Evolutionary conservation across 1,140 invertebrate genomes (phyloP).

Genomic region (Drosophila sturtevanti): DNA sequence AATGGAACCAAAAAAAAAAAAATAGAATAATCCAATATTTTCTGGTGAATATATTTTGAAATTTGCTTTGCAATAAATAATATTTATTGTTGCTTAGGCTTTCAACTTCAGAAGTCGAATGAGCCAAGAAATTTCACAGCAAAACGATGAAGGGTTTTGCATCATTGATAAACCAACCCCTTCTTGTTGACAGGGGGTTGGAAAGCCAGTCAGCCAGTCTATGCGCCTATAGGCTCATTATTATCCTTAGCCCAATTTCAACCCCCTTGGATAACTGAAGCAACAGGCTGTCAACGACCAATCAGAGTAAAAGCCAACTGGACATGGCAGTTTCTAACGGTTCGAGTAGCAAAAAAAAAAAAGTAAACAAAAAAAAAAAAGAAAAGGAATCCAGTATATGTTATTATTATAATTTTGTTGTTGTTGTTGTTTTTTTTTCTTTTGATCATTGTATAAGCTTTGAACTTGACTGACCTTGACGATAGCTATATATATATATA

Average conservation of each 20-base stretch:
- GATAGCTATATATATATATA: constrained; percentile 4
- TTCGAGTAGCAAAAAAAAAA: no score
- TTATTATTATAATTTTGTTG: no score
- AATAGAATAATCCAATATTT: not conserved
- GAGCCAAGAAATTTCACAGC: constrained; percentile 27
- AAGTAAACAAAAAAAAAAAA: no score
- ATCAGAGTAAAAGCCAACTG: constrained; percentile 42
- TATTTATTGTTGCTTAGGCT: constrained; percentile 17
- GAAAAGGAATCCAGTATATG: no score
- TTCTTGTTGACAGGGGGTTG: constrained; percentile 53
- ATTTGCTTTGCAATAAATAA: no score
- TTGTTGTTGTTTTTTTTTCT: not conserved
- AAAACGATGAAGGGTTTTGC: constrained; percentile 50
- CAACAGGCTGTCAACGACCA: constrained; percentile 52
- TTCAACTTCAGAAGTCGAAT: constrained; percentile 78
- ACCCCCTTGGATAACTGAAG: constrained; percentile 4
- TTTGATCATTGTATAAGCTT: no score
- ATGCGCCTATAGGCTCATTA: constrained; percentile 57
- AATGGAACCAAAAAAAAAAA: constrained; percentile 36
- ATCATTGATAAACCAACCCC: no score
- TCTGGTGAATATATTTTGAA: no score
- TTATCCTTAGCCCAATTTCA: no score
- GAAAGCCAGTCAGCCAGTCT: constrained; percentile 1
- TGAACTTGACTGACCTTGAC: constrained; percentile 51
- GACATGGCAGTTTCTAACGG: constrained; percentile 48